Conservation (phyloP, 2,888 invertebrate species). For the Kuschelorhynchus macadamiae region DNA sequence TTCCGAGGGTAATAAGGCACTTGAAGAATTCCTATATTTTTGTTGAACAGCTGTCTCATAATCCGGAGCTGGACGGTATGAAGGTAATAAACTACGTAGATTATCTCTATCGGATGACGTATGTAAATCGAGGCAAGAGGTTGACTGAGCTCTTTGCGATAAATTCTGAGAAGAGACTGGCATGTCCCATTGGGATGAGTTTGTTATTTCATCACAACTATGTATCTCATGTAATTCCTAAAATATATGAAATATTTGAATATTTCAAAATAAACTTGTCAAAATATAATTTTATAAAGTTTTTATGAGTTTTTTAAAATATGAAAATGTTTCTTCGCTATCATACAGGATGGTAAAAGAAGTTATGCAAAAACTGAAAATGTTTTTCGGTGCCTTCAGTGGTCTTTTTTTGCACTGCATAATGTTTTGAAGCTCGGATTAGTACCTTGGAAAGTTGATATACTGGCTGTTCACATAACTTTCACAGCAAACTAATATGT, state of each 20-base stretch:
- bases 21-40: conserved; percentile 79
- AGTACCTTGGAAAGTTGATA: too few species aligned
- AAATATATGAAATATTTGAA: not conserved
- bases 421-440: too few species aligned
- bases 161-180: conserved; percentile 64
- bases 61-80: conserved; percentile 92
- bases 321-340: too few species aligned
- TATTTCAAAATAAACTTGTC: conserved; percentile 38
- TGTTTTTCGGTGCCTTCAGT: too few species aligned
- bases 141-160: conserved; percentile 75
- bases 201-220: conserved; percentile 65
- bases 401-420: too few species aligned
- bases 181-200: conserved; percentile 65
- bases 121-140: conserved; percentile 76
- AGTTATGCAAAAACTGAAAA: too few species aligned
- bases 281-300: not conserved
- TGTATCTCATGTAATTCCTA: conserved; percentile 59
- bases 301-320: too few species aligned
- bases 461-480: too few species aligned
- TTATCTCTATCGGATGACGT: conserved; percentile 70
- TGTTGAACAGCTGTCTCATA: conserved; percentile 94
- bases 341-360: too few species aligned
- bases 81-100: conserved; percentile 82
- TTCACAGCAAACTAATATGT: too few species aligned
- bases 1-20: conserved; percentile 63